Percentiles rank a stretch among this genome's conserved stretches.
These are phyloP conservation scores for Gorilla gorilla DNA, from an alignment of 2,113 vertebrate species.

Conservation along the genomic window DNA sequence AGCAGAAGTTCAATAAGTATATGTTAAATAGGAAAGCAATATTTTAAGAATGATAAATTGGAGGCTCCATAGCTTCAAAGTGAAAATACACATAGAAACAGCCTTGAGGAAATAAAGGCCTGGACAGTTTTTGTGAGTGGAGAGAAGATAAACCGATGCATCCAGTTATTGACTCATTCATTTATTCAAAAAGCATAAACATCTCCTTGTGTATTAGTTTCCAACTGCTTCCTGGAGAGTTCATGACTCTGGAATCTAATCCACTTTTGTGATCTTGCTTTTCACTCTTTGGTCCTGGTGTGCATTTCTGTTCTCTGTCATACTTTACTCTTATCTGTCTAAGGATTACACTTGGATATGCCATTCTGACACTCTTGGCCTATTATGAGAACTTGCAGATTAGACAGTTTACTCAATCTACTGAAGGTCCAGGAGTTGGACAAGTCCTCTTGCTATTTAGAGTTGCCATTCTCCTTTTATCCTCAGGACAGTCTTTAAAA, in stretches of 20 bases:
- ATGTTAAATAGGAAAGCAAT: not conserved
- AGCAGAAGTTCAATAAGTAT: not conserved
- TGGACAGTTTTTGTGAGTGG: not conserved
- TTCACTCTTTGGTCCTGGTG: not conserved
- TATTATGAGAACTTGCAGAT: not conserved
- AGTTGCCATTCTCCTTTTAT: not conserved
- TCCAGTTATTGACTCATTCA: not conserved
- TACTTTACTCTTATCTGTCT: not conserved
- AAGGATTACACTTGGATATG: not conserved
- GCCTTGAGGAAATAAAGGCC: not conserved
- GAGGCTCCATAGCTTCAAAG: not conserved
- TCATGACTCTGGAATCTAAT: not conserved
- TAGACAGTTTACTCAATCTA: not conserved
- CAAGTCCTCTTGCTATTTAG: not conserved
- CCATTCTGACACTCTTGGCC: not conserved
- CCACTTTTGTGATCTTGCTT: not conserved
- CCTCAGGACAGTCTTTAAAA: not conserved
- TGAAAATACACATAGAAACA: not conserved
- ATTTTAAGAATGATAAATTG: not conserved
- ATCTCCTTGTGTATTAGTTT: not conserved
- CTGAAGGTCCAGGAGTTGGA: not conserved
- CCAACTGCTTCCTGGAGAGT: not conserved
- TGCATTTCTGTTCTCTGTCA: not conserved
- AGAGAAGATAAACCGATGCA: not conserved
- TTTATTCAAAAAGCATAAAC: not conserved